Base-by-base conservation (phyloP, 2,888 invertebrate genomes). In the Dicranocentrus wangi region DNA sequence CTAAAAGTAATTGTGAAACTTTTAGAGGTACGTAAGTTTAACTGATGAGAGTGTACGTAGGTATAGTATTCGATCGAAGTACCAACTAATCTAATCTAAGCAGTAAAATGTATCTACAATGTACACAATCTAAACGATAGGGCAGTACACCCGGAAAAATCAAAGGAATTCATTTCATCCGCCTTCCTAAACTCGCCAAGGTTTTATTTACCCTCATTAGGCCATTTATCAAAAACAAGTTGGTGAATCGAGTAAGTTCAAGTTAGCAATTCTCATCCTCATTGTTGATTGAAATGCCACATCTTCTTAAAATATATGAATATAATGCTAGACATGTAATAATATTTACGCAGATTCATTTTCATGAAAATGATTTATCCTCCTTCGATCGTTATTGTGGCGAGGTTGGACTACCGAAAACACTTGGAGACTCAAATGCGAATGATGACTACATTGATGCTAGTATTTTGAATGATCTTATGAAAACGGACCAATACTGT, bases 61-160 rank as follows among this genome's bases (percentile, higher is more conserved):
- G n/a, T n/a, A n/a, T n/a, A n/a, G n/a, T n/a, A n/a, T n/a, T n/a
- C n/a, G n/a, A n/a, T n/a, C n/a, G n/a, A n/a, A n/a, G n/a, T n/a
- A n/a, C n/a, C n/a, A n/a, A n/a, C n/a, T n/a, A n/a, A n/a, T n/a
- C n/a, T n/a, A n/a, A n/a, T n/a, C n/a, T n/a, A n/a, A n/a, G 43
- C n/a, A 25, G 21, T 47, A n/a, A 21, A 21, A 1, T 42, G 23
- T 2, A 27, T 32, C 0, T 15, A 3, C 15, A 23, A 25, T 15
- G 25, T 60, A 2, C 15, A 19, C 23, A 1, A 15, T 43, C 27
- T n/a, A n/a, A 1, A 15, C 15, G 32, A 15, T 17, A 73, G 63
- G 61, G 39, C 17, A 39, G 63, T n/a, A 17, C 21, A 5, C 73
- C 73, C 2, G 55, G 13, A 17, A 73, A 73, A 39, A 63, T 73